A percentile compares a stretch with the other conserved stretches of the same genome.
These are phyloP conservation scores for Drosophila acutilabella DNA, from an alignment of 2,888 invertebrate species.

Conservation along the genomic window DNA sequence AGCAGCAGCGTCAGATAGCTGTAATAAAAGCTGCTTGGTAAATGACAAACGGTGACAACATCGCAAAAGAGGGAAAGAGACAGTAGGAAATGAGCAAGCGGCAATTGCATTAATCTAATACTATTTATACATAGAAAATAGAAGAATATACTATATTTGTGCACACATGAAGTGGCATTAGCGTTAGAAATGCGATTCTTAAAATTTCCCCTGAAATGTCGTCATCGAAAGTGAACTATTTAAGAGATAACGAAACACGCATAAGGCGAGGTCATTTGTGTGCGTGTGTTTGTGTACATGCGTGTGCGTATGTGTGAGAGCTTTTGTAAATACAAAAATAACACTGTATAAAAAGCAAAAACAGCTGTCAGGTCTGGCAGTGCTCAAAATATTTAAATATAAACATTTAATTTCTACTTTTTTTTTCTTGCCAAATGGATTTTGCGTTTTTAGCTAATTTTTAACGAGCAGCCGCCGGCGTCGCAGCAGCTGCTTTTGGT, in stretches of 20 bases:
- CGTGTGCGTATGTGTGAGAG: slow-evolving; percentile 5
- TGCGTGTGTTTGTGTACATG: slow-evolving; percentile 17
- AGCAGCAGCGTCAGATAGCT: slow-evolving; percentile 12
- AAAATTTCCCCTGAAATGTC: slow-evolving; percentile 50
- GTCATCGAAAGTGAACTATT: slow-evolving; percentile 63
- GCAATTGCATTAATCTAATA: slow-evolving; percentile 40
- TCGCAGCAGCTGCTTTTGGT: slow-evolving; percentile 33
- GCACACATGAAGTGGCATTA: background rate
- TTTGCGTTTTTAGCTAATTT: slow-evolving; percentile 56
- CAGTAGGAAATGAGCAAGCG: slow-evolving; percentile 2
- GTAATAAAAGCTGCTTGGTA: slow-evolving; percentile 38
- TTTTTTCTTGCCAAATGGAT: slow-evolving; percentile 40
- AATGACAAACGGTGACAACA: slow-evolving; percentile 61
- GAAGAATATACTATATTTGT: slow-evolving; percentile 4
- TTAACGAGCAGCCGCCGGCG: slow-evolving; percentile 36
- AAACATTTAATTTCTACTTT: slow-evolving; percentile 33
- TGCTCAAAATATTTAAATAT: slow-evolving; percentile 50
- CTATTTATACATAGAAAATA: slow-evolving; percentile 46
- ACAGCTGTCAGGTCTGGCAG: slow-evolving; percentile 47
- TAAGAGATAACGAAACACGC: slow-evolving; percentile 37
- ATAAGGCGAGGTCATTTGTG: slow-evolving; percentile 61
- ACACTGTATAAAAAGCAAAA: slow-evolving; percentile 38
- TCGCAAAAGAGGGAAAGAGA: slow-evolving; percentile 22
- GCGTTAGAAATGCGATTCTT: slow-evolving; percentile 31
- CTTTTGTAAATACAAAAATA: slow-evolving; percentile 15